Evolutionary conservation across 1,140 invertebrate genomes (phyloP), one percentile per base, ranked within the genome.

Genomic region (Panagrolaimus sp.): DNA sequence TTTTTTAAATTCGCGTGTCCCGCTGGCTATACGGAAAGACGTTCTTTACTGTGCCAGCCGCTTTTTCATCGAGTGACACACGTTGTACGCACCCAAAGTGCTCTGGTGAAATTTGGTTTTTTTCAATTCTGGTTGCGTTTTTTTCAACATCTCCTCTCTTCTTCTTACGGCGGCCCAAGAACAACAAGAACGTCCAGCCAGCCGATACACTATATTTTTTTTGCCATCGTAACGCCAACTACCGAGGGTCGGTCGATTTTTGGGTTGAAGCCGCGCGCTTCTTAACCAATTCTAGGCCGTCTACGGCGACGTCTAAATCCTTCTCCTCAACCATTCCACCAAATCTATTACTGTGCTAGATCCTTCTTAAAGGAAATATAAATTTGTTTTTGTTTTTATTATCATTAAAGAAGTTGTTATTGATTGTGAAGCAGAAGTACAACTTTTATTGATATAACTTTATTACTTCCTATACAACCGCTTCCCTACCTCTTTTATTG

Each of bases 181-280:
- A 58, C 52, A 58, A 58, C 52, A 58, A 58, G 21, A 58, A 12
- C 28, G 52, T 58, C 52, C 52, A 58, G 32, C 52, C 52, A 58
- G 21, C 52, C 52, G 52, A 58, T 58, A 58, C 52, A 58, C 52
- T 58, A 38, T 38, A 38, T 38, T 58, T 58, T 58, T 58, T 21
- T 28, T 28, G 21, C 28, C 52, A 26, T 58, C 52, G 21, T 58
- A 21, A 58, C 21, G 21, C 28, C 52, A 21, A n/a, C 52, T 28
- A 58, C 52, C 52, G 21, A 15, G 3, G 21, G 28, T 28, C 28
- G 52, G 52, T 21, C 52, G 52, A 58, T 26, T 21, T 58, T 58
- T 58, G 52, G 52, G 52, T 28, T 26, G 52, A 58, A 58, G 52
- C 32, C 32, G 32, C 32, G 32, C 32, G 32, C 52, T 58, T 26